Base-by-base conservation (phyloP, 2,888 invertebrate species). In the Dexiosoma caninum region DNA sequence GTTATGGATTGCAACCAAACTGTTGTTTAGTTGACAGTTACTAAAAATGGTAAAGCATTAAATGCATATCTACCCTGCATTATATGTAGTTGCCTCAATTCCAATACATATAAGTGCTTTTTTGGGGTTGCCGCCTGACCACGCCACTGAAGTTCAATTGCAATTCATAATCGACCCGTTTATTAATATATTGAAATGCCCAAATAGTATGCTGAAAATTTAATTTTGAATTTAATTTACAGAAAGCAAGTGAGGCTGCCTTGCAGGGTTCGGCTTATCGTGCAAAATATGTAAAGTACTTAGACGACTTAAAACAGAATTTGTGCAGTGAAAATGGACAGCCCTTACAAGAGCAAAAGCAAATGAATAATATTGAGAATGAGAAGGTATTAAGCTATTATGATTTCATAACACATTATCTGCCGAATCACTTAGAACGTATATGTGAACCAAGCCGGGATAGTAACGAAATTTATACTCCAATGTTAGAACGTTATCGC, bases 211-310 rank as follows among this genome's bases (percentile, higher is more conserved):
- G 10, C 19, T 0, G 1, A 27, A 14, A 30, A 23, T 51, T 7
- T 19, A 12, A 19, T 55, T 55, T 37, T 21, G n/a, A 16, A 19
- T 53, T 60, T 46, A 71, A n/a, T 67, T 75, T 85, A 1, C 87
- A 96, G 92, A 94, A 96, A 85, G 93, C 93, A 44, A 92, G 94
- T 0, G 97, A 98, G 90, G 97, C 98, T 0, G 97, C 97, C 0
- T 92, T 95, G 84, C 88, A 97, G 55, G 98, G 98, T 0, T 94
- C 95, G 0, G 96, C 96, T 0, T 95, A 93, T 87, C 92, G 94
- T 84, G 94, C 94, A 1, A 94, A 94, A 86, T 92, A 93, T 84
- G 93, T 92, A 0, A 85, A 92, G 9, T 87, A 91, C 46, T 67
- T 87, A 30, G 60, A 86, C 27, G 19, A 55, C 6, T 21, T 75